Conservation (phyloP, 2,797 vertebrate genomes). For the Pangasius mekongensis region DNA sequence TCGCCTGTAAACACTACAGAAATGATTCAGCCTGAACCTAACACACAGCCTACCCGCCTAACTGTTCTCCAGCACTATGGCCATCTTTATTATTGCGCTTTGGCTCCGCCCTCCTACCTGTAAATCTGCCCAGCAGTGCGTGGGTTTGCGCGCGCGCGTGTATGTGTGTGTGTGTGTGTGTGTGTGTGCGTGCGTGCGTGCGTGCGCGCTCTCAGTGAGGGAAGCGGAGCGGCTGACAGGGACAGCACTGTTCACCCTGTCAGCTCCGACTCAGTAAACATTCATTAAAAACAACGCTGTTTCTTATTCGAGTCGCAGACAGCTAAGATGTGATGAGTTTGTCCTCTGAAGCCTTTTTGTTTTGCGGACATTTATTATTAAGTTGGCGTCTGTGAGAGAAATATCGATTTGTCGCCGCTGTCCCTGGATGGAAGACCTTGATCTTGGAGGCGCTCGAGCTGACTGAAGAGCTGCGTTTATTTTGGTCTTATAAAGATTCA, state of each 20-base stretch:
- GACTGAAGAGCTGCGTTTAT: slow-evolving; percentile 48
- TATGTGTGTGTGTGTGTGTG: background rate
- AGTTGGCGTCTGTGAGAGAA: slow-evolving; percentile 64
- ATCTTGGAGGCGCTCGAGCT: slow-evolving; percentile 56
- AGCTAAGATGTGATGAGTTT: background rate
- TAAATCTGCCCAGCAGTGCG: slow-evolving; percentile 63
- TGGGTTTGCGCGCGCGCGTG: background rate
- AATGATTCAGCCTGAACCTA: background rate
- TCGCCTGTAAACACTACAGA: background rate
- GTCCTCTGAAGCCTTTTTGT: background rate
- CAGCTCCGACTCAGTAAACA: slow-evolving; percentile 60
- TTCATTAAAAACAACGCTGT: slow-evolving; percentile 41
- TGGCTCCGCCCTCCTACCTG: slow-evolving; percentile 79
- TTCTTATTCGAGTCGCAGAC: background rate
- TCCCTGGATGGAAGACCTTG: slow-evolving; percentile 71
- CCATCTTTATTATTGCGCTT: slow-evolving; percentile 48
- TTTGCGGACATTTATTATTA: slow-evolving; percentile 20
- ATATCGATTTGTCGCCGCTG: slow-evolving; percentile 64
- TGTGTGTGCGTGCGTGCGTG: background rate
- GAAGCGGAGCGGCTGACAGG: slow-evolving; percentile 64
- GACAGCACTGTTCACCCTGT: slow-evolving; percentile 55
- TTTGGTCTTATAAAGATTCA: slow-evolving; percentile 45
- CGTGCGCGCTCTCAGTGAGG: slow-evolving; percentile 5
- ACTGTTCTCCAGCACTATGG: background rate
- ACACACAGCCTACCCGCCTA: background rate